Percentiles rank a stretch among this genome's conserved stretches.
Conservation (phyloP, 2,888 invertebrate genomes). For the Lasioglossum morio region DNA sequence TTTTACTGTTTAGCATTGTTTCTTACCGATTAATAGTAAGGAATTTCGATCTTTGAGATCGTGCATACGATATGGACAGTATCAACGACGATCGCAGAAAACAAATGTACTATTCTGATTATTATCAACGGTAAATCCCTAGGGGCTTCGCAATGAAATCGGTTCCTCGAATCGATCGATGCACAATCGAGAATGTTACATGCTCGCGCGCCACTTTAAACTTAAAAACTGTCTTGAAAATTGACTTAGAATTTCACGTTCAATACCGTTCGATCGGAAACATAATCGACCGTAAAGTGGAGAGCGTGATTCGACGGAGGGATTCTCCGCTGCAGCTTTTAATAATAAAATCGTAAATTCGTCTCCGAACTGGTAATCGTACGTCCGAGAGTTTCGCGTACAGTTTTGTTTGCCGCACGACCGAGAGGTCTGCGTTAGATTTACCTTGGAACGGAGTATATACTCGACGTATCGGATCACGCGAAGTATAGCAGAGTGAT, state of each 20-base stretch:
- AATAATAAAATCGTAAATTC: background rate
- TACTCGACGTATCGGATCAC: constrained; percentile 10
- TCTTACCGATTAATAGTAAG: constrained; percentile 6
- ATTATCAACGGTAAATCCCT: background rate
- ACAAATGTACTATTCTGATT: background rate
- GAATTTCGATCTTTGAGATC: background rate
- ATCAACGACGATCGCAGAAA: background rate
- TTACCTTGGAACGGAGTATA: constrained; percentile 20
- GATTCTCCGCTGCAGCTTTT: background rate
- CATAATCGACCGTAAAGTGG: constrained; percentile 1
- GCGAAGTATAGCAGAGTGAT: background rate
- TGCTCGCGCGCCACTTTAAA: no score
- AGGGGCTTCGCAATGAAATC: background rate
- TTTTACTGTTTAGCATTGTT: background rate
- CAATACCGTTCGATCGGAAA: background rate
- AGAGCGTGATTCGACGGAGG: background rate
- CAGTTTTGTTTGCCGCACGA: background rate
- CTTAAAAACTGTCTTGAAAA: background rate
- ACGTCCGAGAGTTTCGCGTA: background rate
- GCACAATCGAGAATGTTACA: background rate
- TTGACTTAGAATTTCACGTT: background rate
- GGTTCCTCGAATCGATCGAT: background rate
- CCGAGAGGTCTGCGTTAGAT: constrained; percentile 3
- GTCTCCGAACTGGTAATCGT: background rate
- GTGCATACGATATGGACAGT: background rate